phyloP scores from a whole-genome alignment of 2,888 invertebrate species.

The Cheilosia vernalis region DNA sequence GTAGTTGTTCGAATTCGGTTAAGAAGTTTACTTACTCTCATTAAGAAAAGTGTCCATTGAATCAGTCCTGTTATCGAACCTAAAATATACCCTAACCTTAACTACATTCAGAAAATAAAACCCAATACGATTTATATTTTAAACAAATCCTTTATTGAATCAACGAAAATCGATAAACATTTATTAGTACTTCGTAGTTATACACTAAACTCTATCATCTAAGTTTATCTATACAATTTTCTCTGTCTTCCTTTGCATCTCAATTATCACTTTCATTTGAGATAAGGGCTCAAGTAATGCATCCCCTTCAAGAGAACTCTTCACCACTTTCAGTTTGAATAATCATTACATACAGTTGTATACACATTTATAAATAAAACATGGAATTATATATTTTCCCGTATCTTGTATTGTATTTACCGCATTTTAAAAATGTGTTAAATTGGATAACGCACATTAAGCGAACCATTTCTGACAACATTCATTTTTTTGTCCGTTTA shows the following conservation, averaged over 20 bases:
- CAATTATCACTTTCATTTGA: slow-evolving; percentile 15
- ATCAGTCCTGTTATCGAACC: too few species aligned
- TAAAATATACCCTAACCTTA: too few species aligned
- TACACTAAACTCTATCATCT: slow-evolving; percentile 44
- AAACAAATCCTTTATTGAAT: slow-evolving; percentile 69
- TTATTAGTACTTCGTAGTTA: slow-evolving; percentile 60
- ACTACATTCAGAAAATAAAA: background rate
- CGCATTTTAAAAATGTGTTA: slow-evolving; percentile 12
- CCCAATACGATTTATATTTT: slow-evolving; percentile 10
- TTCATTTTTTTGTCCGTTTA: background rate
- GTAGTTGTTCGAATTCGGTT: too few species aligned
- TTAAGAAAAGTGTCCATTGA: too few species aligned
- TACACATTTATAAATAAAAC: slow-evolving; percentile 29
- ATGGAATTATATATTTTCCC: slow-evolving; percentile 12
- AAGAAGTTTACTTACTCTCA: too few species aligned
- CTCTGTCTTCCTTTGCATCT: slow-evolving; percentile 7
- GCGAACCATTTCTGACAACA: slow-evolving; percentile 5
- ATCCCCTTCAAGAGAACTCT: background rate
- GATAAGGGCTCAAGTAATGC: background rate
- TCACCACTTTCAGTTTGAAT: slow-evolving; percentile 9
- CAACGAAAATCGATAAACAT: slow-evolving; percentile 71
- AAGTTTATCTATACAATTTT: slow-evolving; percentile 55
- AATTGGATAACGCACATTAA: slow-evolving; percentile 10
- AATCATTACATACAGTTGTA: slow-evolving; percentile 20
- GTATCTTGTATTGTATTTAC: slow-evolving; percentile 1